Evolutionary conservation across 2,888 invertebrate species (phyloP), one percentile per base, ranked within the genome.

Genomic region (Ametastegia equiseti): DNA sequence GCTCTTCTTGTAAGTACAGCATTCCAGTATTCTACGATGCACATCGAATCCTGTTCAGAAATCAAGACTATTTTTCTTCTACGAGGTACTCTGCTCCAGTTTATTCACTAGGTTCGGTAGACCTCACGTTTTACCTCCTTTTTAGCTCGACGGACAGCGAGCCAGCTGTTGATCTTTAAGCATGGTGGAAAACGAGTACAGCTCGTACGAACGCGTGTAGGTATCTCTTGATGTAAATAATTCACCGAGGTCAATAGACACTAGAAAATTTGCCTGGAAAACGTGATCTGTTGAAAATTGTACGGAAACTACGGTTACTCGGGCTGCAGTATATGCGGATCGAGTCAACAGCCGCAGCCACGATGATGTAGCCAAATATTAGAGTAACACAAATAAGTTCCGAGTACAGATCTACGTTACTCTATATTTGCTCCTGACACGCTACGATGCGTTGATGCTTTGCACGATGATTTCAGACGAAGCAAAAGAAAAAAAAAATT

Each of bases 111-210:
- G n/a, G n/a, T 39, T 2, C 19, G 65, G 5, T 67, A 39, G n/a
- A 1, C 57, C 15, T 60, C 30, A n/a, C 39, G 9, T 39, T 65
- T 39, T 6, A 15, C n/a, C 19, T 65, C 39, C n/a, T n/a, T n/a
- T n/a, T n/a, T n/a, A n/a, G n/a, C n/a, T n/a, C 36, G 65, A 65
- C 19, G 36, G 65, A 65, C 65, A 36, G 9, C n/a, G 15, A 60
- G 13, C 23, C 69, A 42, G 71, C 71, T 71, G 71, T 71, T 71
- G 47, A 71, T 71, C 71, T 47, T 71, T n/a, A 71, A 9, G 30
- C 15, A 27, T 15, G 27, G 0, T 67, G 39, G 36, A 9, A 19
- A 67, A 9, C 33, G 39, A 67, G 65, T 67, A 7, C 19, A 2
- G 23, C 19, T 19, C 2, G 54, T 39, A 23, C 15, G 39, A 27